These are phyloP conservation scores for Heliocidaris tuberculata DNA, from an alignment of 35 echinoderm and acorn worm genomes.

Conservation along the genomic window DNA sequence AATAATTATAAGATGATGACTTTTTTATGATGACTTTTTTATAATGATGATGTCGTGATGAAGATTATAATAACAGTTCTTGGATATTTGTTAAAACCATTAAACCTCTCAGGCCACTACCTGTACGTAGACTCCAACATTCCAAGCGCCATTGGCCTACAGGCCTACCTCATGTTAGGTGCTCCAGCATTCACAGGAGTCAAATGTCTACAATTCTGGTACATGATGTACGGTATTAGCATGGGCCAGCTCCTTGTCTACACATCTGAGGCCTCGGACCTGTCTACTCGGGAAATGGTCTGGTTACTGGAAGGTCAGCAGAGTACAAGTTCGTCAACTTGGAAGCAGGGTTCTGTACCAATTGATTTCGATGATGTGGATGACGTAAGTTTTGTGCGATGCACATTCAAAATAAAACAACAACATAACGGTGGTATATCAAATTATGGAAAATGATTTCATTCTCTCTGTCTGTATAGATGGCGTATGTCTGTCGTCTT, in stretches of 20 bases:
- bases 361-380: neutral
- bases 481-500: too few species aligned
- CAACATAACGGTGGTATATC: too few species aligned
- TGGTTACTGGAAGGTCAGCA: neutral
- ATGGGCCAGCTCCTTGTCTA: neutral
- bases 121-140: conserved; percentile 62
- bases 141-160: neutral
- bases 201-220: conserved; percentile 76
- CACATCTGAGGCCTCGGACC: neutral
- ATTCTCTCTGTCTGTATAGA: too few species aligned
- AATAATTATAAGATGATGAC: neutral
- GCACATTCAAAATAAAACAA: too few species aligned
- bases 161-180: conserved; percentile 59
- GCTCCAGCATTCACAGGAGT: conserved; percentile 19
- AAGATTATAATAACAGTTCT: neutral
- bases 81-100: too few species aligned
- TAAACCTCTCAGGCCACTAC: conserved; percentile 43
- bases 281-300: neutral
- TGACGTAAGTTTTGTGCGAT: neutral
- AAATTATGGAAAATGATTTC: too few species aligned
- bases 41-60: neutral
- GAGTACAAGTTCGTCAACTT: neutral
- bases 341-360: neutral
- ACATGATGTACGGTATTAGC: conserved; percentile 77
- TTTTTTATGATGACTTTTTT: neutral